Evolutionary conservation across 2,888 invertebrate species (phyloP).

Genomic region (Agriopis leucophaearia): DNA sequence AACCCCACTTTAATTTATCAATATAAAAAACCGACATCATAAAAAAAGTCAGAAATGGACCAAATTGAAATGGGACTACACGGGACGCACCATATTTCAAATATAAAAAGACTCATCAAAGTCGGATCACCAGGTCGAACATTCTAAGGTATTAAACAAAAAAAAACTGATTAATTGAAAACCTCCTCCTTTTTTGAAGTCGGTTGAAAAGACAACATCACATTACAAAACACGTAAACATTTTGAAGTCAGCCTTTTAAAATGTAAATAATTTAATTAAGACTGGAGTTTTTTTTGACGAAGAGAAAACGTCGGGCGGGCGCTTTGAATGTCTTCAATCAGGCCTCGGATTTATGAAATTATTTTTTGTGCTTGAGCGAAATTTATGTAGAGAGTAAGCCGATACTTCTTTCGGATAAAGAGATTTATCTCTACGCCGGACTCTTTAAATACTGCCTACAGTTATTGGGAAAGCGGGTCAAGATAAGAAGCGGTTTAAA

Average conservation of each 20-base stretch:
- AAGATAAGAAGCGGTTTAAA: neutral
- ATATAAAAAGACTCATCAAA: too few relatives aligned
- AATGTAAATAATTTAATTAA: slow-evolving; percentile 40
- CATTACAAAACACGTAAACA: slow-evolving; percentile 20
- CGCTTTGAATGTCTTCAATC: slow-evolving; percentile 38
- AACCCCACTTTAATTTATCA: too few relatives aligned
- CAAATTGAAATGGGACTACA: too few relatives aligned
- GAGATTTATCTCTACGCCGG: slow-evolving; percentile 29
- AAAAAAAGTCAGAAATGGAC: too few relatives aligned
- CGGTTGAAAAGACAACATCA: too few relatives aligned
- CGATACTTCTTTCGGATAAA: slow-evolving; percentile 35
- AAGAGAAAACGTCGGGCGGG: slow-evolving; percentile 3
- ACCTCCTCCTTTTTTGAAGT: too few relatives aligned
- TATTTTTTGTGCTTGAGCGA: slow-evolving; percentile 32
- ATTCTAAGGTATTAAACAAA: too few relatives aligned
- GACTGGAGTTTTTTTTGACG: slow-evolving; percentile 17
- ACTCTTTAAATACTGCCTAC: slow-evolving; percentile 19
- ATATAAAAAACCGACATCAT: too few relatives aligned
- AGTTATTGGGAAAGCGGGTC: neutral
- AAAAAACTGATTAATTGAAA: too few relatives aligned
- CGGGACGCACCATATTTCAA: too few relatives aligned
- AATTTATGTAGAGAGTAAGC: slow-evolving; percentile 25
- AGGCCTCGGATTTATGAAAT: slow-evolving; percentile 36
- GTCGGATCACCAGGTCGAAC: too few relatives aligned
- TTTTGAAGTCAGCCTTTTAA: slow-evolving; percentile 28